phyloP scores from a whole-genome alignment of 2,888 invertebrate species.

The Lacanobia oleracea region DNA sequence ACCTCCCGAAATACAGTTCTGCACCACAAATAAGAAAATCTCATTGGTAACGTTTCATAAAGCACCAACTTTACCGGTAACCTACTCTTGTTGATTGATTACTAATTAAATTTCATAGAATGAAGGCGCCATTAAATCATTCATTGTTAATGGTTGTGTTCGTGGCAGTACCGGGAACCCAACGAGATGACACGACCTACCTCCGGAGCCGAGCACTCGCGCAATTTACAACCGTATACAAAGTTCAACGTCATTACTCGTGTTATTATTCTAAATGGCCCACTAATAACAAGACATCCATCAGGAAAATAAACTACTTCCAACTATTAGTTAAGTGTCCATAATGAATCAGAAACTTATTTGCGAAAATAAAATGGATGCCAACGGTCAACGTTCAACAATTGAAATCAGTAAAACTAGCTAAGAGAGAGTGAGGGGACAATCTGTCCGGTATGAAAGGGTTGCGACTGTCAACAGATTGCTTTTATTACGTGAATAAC shows the following conservation, averaged over 20 bases:
- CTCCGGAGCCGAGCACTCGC: constrained; percentile 29
- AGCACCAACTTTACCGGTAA: constrained; percentile 12
- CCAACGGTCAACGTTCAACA: constrained; percentile 1
- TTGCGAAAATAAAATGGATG: background rate
- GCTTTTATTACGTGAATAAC: constrained; percentile 81
- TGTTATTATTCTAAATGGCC: constrained; percentile 36
- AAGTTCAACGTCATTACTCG: constrained; percentile 51
- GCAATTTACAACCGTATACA: constrained; percentile 50
- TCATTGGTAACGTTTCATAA: constrained; percentile 23
- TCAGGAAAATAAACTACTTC: constrained; percentile 12
- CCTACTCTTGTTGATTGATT: constrained; percentile 39
- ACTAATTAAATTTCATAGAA: constrained; percentile 59
- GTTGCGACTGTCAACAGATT: constrained; percentile 73
- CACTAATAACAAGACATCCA: constrained; percentile 31
- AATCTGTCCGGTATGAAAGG: constrained; percentile 65
- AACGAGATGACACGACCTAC: constrained; percentile 52
- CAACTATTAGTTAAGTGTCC: constrained; percentile 7
- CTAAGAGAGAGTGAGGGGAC: constrained; percentile 34
- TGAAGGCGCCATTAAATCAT: constrained; percentile 51
- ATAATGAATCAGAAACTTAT: constrained; percentile 20
- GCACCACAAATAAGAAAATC: background rate
- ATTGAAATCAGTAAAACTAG: constrained; percentile 31
- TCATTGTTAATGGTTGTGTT: constrained; percentile 33
- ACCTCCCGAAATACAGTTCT: background rate
- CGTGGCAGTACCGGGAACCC: constrained; percentile 50